Conservation (phyloP, 1,140 invertebrate genomes). For the Diprion similis region DNA sequence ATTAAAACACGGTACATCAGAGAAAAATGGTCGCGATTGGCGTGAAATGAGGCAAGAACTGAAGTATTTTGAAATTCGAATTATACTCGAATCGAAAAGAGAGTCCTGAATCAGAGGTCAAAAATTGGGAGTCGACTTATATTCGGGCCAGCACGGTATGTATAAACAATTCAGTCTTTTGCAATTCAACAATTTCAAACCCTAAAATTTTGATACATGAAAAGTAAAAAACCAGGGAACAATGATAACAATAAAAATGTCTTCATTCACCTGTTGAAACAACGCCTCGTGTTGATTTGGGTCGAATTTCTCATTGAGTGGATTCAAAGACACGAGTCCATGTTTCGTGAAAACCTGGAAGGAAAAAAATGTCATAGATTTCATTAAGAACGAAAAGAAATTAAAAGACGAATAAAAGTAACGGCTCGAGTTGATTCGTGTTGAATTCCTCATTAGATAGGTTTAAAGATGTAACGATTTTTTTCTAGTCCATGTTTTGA, state of each 20-base stretch:
- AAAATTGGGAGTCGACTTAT: no score
- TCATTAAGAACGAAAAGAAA: background rate
- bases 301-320: conserved; percentile 93
- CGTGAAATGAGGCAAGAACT: no score
- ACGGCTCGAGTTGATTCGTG: background rate
- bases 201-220: conserved; percentile 19
- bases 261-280: conserved; percentile 80
- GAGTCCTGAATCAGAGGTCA: no score
- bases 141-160: no score
- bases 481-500: no score
- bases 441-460: conserved; percentile 19
- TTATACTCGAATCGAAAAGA: no score
- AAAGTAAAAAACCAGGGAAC: conserved; percentile 19
- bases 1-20: no score
- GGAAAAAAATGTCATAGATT: conserved; percentile 22
- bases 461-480: background rate
- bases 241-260: conserved; percentile 8
- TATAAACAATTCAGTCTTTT: background rate
- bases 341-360: conserved; percentile 86
- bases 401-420: no score
- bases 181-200: background rate
- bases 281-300: conserved; percentile 96
- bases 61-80: no score
- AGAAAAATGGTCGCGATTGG: no score
- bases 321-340: conserved; percentile 85